phyloP scores from a whole-genome alignment of 2,797 vertebrate genomes.

The Sparus aurata region DNA sequence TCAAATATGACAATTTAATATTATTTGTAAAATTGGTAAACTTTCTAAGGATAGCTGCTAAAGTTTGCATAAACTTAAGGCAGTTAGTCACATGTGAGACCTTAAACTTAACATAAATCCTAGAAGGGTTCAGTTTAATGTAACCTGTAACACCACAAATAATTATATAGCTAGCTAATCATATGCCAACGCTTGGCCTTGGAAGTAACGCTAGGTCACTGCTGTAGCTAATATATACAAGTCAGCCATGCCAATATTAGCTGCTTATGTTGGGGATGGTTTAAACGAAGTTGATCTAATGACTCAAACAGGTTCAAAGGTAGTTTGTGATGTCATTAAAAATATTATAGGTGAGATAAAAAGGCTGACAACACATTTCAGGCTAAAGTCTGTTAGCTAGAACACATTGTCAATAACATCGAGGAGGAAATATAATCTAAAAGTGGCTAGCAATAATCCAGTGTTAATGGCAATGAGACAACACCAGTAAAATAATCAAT shows the following conservation, averaged over 20 bases:
- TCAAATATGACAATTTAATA: no score
- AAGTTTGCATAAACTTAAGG: no score
- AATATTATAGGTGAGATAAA: neutral
- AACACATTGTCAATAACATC: neutral
- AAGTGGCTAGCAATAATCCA: conserved; percentile 1
- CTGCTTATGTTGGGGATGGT: neutral
- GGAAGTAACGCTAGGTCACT: neutral
- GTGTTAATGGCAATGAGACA: neutral
- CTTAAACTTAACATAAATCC: no score
- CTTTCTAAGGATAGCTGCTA: no score
- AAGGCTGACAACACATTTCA: neutral
- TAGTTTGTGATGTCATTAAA: neutral
- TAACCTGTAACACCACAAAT: no score
- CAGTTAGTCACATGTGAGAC: no score
- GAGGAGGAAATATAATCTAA: neutral
- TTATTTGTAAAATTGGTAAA: no score
- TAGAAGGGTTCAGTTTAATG: no score
- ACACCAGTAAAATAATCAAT: neutral
- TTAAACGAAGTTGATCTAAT: neutral
- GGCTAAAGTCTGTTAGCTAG: neutral
- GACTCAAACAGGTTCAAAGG: neutral
- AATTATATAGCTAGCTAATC: no score
- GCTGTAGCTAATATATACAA: neutral
- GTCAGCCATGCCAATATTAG: neutral
- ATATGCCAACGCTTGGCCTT: no score